A percentile compares a stretch with the other conserved stretches of the same genome.
Evolutionary conservation across 2,113 vertebrate genomes (phyloP).

Genomic region (Indicator maculatus): DNA sequence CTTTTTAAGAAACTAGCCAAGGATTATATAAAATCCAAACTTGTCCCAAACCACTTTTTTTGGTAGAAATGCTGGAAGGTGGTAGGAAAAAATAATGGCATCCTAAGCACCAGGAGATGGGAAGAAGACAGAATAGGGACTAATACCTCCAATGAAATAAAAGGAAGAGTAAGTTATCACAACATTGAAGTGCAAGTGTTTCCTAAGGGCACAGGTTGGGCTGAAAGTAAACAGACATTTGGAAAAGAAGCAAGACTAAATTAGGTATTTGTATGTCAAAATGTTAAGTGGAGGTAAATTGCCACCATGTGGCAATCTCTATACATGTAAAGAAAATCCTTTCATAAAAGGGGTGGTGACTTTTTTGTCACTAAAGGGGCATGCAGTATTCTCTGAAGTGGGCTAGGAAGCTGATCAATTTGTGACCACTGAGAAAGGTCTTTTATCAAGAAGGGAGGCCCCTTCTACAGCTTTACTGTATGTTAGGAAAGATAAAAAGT

Average conservation of each 20-base stretch:
- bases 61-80: not conserved
- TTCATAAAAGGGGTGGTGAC: not conserved
- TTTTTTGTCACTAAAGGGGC: not conserved
- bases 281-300: slow-evolving; percentile 12
- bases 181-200: not conserved
- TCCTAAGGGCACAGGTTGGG: not conserved
- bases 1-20: not conserved
- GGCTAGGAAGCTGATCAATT: not conserved
- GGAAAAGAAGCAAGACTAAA: not conserved
- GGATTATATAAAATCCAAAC: not conserved
- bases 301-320: slow-evolving; percentile 49
- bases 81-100: not conserved
- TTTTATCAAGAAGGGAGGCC: not conserved
- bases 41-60: not conserved
- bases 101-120: not conserved
- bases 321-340: not conserved
- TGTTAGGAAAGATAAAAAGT: not conserved
- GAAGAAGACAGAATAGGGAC: not conserved
- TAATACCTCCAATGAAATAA: not conserved
- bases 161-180: not conserved
- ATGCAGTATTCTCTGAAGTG: not conserved
- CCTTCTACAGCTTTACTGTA: not conserved
- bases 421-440: not conserved
- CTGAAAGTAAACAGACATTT: not conserved
- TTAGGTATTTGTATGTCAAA: not conserved